These are phyloP conservation scores for Lontra canadensis DNA, from an alignment of 2,113 vertebrate species.

Conservation along the genomic window DNA sequence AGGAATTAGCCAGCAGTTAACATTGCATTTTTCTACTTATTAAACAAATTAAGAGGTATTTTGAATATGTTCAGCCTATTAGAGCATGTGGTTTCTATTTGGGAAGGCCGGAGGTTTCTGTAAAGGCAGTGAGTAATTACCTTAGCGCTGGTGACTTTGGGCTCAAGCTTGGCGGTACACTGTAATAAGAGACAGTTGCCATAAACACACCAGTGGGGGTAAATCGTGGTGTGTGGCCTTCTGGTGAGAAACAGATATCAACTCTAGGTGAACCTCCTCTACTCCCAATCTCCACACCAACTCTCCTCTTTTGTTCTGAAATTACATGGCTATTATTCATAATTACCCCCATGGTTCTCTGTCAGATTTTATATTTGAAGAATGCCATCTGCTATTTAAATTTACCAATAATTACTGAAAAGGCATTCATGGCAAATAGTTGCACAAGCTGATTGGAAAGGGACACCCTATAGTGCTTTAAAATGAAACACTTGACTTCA, in stretches of 20 bases:
- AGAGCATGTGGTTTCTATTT: constrained; percentile 99
- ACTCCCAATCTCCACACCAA: constrained; percentile 69
- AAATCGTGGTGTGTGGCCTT: constrained; percentile 87
- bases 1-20: constrained; percentile 91
- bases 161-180: constrained; percentile 84
- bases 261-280: constrained; percentile 84
- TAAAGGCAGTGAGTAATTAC: constrained; percentile 89
- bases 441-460: constrained; percentile 60
- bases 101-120: constrained; percentile 88
- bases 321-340: constrained; percentile 78
- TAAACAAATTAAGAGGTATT: constrained; percentile 94
- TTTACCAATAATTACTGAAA: constrained; percentile 76
- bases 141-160: constrained; percentile 85
- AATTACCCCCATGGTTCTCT: constrained; percentile 78
- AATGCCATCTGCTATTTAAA: constrained; percentile 72
- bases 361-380: constrained; percentile 65
- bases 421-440: constrained; percentile 64
- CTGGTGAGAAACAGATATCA: constrained; percentile 86
- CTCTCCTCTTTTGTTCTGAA: constrained; percentile 83
- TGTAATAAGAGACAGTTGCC: constrained; percentile 92
- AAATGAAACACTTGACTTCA: constrained; percentile 41
- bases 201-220: constrained; percentile 86
- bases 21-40: constrained; percentile 95
- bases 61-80: constrained; percentile 85
- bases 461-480: not conserved